A percentile compares a stretch with the other conserved stretches of the same genome.
phyloP scores from a whole-genome alignment of 2,113 vertebrate species.

The Pitta sordida region DNA sequence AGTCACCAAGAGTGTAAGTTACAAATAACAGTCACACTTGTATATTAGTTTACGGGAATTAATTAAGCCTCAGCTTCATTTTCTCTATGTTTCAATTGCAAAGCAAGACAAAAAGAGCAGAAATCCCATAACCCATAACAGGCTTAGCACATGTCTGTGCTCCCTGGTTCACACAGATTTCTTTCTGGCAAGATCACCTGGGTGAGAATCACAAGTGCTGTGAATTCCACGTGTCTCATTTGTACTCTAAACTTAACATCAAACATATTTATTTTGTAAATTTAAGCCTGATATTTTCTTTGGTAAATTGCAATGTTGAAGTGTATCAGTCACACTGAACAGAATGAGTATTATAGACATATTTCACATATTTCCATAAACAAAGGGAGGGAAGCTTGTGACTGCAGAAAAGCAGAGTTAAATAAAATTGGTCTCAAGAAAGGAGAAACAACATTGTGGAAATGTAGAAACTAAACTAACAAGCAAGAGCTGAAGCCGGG shows the following conservation, averaged over 20 bases:
- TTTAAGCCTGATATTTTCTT: background rate
- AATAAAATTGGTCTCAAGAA: background rate
- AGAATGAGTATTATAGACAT: background rate
- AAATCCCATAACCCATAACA: background rate
- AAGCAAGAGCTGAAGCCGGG: background rate
- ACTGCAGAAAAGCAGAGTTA: background rate
- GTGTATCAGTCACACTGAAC: background rate
- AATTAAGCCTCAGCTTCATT: background rate
- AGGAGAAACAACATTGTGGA: background rate
- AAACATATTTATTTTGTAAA: conserved; percentile 30
- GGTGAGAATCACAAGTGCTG: background rate
- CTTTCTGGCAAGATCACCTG: background rate
- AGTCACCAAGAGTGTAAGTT: background rate
- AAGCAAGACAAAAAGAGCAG: background rate
- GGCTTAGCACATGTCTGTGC: background rate
- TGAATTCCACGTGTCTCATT: background rate
- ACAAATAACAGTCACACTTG: background rate
- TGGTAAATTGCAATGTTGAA: background rate
- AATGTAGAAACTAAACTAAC: background rate
- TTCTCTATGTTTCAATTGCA: background rate
- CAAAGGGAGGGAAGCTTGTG: background rate
- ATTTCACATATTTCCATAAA: background rate
- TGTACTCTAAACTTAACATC: background rate
- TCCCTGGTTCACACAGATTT: background rate
- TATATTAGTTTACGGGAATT: background rate